A percentile compares a stretch with the other conserved stretches of the same genome.
phyloP scores from a whole-genome alignment of 2,888 invertebrate genomes.

The Eupithecia centaureata region DNA sequence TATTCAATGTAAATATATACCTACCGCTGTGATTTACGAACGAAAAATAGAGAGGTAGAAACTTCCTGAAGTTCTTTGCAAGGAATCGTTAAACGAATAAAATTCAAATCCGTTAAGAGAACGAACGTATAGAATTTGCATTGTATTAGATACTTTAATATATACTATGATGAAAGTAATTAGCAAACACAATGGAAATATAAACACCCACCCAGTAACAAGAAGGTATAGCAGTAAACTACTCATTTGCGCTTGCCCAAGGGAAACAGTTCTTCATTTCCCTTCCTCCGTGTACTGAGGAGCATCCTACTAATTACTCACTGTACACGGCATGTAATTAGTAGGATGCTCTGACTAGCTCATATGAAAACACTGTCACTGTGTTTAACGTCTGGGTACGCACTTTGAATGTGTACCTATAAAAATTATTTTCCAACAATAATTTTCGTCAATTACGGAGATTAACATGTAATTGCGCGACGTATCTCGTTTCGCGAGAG shows the following conservation, averaged over 20 bases:
- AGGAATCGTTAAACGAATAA: not conserved
- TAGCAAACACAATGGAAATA: not conserved
- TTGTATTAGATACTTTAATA: not conserved
- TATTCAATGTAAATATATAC: conserved; percentile 76
- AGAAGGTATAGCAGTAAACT: not conserved
- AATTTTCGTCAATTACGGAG: conserved; percentile 55
- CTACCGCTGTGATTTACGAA: conserved; percentile 18
- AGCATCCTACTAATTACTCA: too few relatives aligned
- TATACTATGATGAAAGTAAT: not conserved
- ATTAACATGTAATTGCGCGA: conserved; percentile 53
- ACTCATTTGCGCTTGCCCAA: conserved; percentile 2
- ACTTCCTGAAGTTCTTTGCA: not conserved
- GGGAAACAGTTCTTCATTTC: conserved; percentile 10
- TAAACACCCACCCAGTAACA: not conserved
- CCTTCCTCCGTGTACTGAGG: too few relatives aligned
- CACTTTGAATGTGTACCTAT: conserved; percentile 32
- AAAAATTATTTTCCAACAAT: conserved; percentile 50
- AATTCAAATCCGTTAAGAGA: not conserved
- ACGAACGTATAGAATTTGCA: not conserved
- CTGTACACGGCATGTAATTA: conserved; percentile 5
- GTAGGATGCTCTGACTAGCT: not conserved
- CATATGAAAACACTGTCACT: conserved; percentile 11
- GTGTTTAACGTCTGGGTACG: conserved; percentile 22
- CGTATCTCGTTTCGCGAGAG: conserved; percentile 54
- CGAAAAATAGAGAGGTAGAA: not conserved